Evolutionary conservation across 2,888 invertebrate species (phyloP).

Genomic region (Kuschelorhynchus macadamiae): DNA sequence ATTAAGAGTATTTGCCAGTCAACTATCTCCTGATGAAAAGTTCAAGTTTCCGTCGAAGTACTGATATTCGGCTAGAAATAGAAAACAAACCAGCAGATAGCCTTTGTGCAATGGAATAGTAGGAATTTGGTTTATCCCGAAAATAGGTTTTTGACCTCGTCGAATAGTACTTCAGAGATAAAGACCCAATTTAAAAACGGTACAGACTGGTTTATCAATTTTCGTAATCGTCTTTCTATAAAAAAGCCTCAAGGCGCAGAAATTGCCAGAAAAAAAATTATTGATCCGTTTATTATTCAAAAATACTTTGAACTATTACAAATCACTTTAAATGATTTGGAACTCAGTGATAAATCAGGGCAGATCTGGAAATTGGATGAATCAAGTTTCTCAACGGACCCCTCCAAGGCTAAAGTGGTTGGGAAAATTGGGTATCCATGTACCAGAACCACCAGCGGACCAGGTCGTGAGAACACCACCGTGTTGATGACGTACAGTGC

Average conservation of each 20-base stretch:
- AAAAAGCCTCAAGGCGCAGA: conserved; percentile 57
- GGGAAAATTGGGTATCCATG: conserved; percentile 16
- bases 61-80: no score
- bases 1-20: no score
- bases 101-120: no score
- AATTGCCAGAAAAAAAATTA: conserved; percentile 52
- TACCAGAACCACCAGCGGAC: conserved; percentile 5
- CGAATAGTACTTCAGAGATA: conserved; percentile 6
- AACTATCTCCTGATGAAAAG: no score
- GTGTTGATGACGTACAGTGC: conserved; percentile 56
- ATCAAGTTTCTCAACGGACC: conserved; percentile 42
- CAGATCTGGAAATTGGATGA: conserved; percentile 55
- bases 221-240: conserved; percentile 40
- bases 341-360: conserved; percentile 21
- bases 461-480: conserved; percentile 49
- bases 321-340: conserved; percentile 12
- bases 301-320: conserved; percentile 22
- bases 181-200: conserved; percentile 17
- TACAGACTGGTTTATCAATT: conserved; percentile 21
- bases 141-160: conserved; percentile 21
- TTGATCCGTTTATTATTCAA: conserved; percentile 52
- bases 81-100: no score
- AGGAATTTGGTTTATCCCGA: neutral
- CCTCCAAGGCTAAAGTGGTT: conserved; percentile 49
- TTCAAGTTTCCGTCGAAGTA: no score